Percentiles rank a stretch among this genome's conserved stretches.
Evolutionary conservation across 2,888 invertebrate genomes (phyloP).

Genomic region (Frankliniella intonsa): DNA sequence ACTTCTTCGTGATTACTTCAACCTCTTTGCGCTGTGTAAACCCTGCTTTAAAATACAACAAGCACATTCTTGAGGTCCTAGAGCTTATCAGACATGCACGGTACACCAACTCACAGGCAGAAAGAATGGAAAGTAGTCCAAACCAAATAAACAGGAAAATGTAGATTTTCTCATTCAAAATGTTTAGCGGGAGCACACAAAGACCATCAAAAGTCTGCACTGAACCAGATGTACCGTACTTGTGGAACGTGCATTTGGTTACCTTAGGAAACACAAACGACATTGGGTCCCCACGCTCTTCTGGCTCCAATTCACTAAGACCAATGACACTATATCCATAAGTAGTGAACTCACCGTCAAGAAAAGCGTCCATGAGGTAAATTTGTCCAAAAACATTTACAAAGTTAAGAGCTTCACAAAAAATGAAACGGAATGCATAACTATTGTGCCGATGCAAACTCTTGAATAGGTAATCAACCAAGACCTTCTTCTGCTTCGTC

Average conservation of each 20-base stretch:
- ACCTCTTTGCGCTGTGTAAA: constrained; percentile 72
- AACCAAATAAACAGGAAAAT: constrained; percentile 86
- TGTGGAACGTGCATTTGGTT: constrained; percentile 87
- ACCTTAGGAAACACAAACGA: constrained; percentile 85
- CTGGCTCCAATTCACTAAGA: constrained; percentile 73
- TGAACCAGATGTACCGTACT: constrained; percentile 80
- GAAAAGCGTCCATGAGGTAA: constrained; percentile 68
- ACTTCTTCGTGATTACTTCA: constrained; percentile 68
- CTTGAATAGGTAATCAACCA: constrained; percentile 74
- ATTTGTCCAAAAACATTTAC: constrained; percentile 73
- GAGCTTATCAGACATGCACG: constrained; percentile 67
- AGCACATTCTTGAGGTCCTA: constrained; percentile 70
- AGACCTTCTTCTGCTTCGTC: constrained; percentile 70
- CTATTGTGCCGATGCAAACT: constrained; percentile 72
- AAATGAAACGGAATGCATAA: constrained; percentile 71
- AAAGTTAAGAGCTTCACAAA: constrained; percentile 74
- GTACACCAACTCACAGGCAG: constrained; percentile 76
- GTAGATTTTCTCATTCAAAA: constrained; percentile 89
- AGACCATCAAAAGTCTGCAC: constrained; percentile 83
- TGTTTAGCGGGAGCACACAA: constrained; percentile 85
- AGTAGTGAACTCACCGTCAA: constrained; percentile 68
- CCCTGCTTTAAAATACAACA: constrained; percentile 77
- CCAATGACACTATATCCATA: constrained; percentile 65
- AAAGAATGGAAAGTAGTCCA: constrained; percentile 59
- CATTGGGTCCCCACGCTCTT: constrained; percentile 81